A percentile compares a stretch with the other conserved stretches of the same genome.
Evolutionary conservation across 2,888 invertebrate genomes (phyloP).

Genomic region (Tanytarsus gracilentus): DNA sequence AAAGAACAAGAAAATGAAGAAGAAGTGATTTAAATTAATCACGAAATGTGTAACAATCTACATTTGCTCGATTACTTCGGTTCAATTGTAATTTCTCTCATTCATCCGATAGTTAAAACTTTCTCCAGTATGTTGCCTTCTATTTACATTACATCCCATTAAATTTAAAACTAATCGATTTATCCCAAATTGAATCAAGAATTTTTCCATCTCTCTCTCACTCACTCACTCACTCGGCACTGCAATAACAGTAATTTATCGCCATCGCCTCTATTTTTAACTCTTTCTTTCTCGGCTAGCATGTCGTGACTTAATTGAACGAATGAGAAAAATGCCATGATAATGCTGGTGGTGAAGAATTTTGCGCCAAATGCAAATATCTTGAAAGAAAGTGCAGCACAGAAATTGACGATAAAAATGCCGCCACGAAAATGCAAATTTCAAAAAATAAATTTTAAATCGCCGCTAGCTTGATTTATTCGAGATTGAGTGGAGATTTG

Average conservation of each 20-base stretch:
- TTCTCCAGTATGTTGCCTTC: neutral
- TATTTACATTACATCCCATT: neutral
- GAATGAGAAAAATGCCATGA: neutral
- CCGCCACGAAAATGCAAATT: no score
- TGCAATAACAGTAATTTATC: conserved; percentile 11
- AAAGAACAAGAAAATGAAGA: no score
- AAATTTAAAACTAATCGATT: conserved; percentile 2
- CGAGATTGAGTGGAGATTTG: no score
- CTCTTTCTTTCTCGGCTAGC: neutral
- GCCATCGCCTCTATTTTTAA: neutral
- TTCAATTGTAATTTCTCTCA: no score
- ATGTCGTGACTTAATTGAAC: conserved; percentile 12
- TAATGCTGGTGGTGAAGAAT: neutral
- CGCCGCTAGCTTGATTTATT: neutral
- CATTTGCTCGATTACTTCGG: no score
- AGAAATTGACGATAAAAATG: neutral
- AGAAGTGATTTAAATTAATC: no score
- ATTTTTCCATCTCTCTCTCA: neutral
- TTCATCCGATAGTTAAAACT: neutral
- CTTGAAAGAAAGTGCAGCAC: neutral
- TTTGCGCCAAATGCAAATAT: neutral
- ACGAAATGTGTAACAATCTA: no score
- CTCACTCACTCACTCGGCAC: no score
- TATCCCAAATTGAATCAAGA: conserved; percentile 9
- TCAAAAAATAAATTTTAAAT: neutral